Base-by-base conservation (phyloP, 2,113 vertebrate genomes). In the Onychostoma macrolepis region DNA sequence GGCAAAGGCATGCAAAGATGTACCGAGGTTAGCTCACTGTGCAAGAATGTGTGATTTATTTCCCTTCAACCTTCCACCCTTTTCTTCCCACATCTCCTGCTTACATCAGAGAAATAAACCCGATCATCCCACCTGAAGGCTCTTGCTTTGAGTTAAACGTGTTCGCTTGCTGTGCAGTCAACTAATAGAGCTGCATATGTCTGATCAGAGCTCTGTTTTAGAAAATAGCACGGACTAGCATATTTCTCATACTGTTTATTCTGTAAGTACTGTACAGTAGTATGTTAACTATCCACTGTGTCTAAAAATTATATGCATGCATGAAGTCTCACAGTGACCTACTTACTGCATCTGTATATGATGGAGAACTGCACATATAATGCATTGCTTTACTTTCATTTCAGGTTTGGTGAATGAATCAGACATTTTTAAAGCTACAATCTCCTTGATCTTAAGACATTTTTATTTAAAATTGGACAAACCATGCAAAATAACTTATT, bases 21-120 rank as follows among this genome's bases (percentile, higher is more conserved):
- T 78, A 74, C 38, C 72, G 41, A 36, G 71, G 33, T 85, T 89
- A 87, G 69, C 71, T 89, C 86, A 89, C 61, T 50, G 33, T 72
- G 41, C 33, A 78, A 85, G 86, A 89, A 89, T 87, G 86, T 50
- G 45, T 85, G 88, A 89, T 89, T 89, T 89, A 89, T 85, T 80
- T 87, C 33, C 79, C 13, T 6, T 71, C 63, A 78, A 87, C 79
- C 13, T 19, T 50, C 63, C 85, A 87, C 72, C 48, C 77, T 85
- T 83, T 85, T 30, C 63, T 83, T 45, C 65, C 80, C 63, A 67
- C 80, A 69, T 71, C 81, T 53, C 78, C 78, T n/a, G 78, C 50
- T 11, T 36, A 33, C 13, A 65, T 8, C 38, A 11, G 36, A 71
- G 43, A 28, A 71, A 83, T 30, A 45, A 82, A 30, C 61, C 41